phyloP scores from a whole-genome alignment of 2,113 vertebrate species.

The Alouatta palliata region DNA sequence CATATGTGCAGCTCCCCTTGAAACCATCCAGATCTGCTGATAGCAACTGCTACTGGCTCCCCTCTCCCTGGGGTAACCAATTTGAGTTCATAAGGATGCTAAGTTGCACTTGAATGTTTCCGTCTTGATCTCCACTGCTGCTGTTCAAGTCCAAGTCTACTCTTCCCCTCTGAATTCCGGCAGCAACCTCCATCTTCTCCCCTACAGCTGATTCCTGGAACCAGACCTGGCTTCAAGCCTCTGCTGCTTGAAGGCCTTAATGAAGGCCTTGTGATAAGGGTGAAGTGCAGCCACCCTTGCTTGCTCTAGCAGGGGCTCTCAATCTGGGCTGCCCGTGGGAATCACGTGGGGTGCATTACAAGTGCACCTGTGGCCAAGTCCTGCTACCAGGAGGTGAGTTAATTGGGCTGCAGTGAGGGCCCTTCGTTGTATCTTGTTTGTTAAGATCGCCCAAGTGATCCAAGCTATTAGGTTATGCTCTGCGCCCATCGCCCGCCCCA shows the following conservation, averaged over 20 bases:
- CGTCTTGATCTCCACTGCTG: no score
- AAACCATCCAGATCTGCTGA: background rate
- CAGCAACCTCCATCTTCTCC: background rate
- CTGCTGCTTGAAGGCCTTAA: background rate
- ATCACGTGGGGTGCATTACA: background rate
- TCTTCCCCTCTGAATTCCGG: background rate
- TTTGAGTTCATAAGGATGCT: background rate
- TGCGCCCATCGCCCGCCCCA: no score
- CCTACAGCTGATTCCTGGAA: no score
- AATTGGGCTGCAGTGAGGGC: background rate
- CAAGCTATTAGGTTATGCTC: no score
- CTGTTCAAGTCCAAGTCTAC: background rate
- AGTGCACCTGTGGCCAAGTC: fast-evolving
- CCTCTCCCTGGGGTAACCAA: background rate
- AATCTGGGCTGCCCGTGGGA: fast-evolving
- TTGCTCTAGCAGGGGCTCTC: background rate
- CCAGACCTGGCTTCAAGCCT: background rate
- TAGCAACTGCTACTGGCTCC: no score
- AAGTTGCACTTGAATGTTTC: background rate
- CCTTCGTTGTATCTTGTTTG: no score
- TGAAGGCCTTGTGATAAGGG: background rate
- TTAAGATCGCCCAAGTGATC: no score
- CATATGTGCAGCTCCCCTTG: background rate
- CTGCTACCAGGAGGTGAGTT: fast-evolving
- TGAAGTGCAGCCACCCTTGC: background rate